phyloP scores from a whole-genome alignment of 2,888 invertebrate species.

The Lasioglossum calceatum region DNA sequence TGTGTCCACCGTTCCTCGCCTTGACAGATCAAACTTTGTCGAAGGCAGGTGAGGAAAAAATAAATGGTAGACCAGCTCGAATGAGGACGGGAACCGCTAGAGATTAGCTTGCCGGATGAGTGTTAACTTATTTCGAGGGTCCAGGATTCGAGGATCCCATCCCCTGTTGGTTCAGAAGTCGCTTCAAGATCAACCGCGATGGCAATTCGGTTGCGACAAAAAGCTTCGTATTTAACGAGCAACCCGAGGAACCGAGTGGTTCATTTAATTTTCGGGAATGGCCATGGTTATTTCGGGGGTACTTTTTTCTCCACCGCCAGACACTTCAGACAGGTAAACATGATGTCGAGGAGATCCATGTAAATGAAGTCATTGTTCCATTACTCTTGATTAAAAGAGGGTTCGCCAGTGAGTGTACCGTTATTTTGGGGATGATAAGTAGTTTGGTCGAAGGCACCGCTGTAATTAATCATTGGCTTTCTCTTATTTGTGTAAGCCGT shows the following conservation, averaged over 20 bases:
- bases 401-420: neutral
- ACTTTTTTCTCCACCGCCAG: neutral
- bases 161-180: neutral
- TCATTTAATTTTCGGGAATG: constrained; percentile 3
- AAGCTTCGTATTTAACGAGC: constrained; percentile 7
- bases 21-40: constrained; percentile 32
- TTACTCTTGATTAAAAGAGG: constrained; percentile 17
- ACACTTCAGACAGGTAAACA: constrained; percentile 3
- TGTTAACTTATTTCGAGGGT: constrained; percentile 24
- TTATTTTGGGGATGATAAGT: neutral
- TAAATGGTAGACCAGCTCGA: neutral
- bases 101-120: constrained; percentile 15
- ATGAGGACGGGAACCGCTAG: neutral
- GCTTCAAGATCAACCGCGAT: neutral
- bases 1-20: constrained; percentile 33
- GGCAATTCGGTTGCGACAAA: neutral
- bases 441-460: neutral
- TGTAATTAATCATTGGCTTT: neutral
- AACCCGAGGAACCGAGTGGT: neutral
- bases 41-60: constrained; percentile 1
- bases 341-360: neutral
- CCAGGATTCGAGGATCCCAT: neutral
- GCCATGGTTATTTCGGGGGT: neutral
- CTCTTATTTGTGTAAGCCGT: neutral
- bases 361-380: neutral